A percentile compares a stretch with the other conserved stretches of the same genome.
Evolutionary conservation across 2,797 vertebrate genomes (phyloP).

Genomic region (Sylvia borin): DNA sequence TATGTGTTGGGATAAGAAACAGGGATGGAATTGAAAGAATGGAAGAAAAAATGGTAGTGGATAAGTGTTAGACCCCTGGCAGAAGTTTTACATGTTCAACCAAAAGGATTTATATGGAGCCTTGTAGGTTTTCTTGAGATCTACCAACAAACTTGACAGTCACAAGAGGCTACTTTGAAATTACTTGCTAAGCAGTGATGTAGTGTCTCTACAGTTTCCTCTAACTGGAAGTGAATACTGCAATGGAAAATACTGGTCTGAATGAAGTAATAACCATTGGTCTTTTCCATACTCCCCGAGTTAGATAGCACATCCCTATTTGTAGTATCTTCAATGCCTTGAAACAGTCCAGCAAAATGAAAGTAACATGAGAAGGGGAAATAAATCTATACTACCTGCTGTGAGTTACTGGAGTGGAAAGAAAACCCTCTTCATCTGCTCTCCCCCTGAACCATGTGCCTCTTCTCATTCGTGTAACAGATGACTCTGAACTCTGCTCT

Average conservation of each 20-base stretch:
- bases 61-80: neutral
- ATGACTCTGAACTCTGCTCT: conserved; percentile 35
- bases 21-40: neutral
- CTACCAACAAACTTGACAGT: neutral
- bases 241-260: neutral
- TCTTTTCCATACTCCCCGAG: neutral
- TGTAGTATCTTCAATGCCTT: neutral
- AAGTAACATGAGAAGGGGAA: conserved; percentile 20
- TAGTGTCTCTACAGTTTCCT: neutral
- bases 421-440: conserved; percentile 51
- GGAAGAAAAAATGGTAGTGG: neutral
- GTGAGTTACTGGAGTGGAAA: conserved; percentile 36
- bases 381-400: conserved; percentile 38
- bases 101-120: neutral
- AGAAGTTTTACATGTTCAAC: neutral
- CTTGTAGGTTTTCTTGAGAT: neutral
- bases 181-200: neutral
- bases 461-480: conserved; percentile 34
- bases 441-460: conserved; percentile 20
- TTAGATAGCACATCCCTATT: neutral
- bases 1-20: neutral
- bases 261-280: neutral
- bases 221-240: neutral
- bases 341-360: conserved; percentile 18
- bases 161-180: neutral